Evolutionary conservation across 35 echinoderm and acorn worm species (phyloP).

Genomic region (Holothuria glaberrima): DNA sequence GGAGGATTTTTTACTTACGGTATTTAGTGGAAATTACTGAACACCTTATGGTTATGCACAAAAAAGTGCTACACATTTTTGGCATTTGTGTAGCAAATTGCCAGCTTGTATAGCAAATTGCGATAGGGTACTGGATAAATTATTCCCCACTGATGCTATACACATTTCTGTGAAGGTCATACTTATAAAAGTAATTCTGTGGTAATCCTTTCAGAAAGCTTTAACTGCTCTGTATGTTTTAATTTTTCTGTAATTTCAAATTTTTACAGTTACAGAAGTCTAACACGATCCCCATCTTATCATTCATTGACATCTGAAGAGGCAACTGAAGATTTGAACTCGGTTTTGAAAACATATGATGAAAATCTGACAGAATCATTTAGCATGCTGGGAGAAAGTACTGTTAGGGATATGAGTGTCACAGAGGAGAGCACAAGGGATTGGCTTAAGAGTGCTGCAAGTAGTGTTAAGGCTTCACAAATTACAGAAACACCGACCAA

Average conservation of each 20-base stretch:
- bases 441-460: slow-evolving; percentile 9
- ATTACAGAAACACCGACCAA: background rate
- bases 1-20: no score
- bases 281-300: slow-evolving; percentile 56
- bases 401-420: background rate
- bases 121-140: no score
- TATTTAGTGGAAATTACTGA: no score
- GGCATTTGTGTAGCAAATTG: no score
- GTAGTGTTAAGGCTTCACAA: background rate
- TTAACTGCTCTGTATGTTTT: no score
- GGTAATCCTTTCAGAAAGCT: no score
- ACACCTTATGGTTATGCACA: no score
- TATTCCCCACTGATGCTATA: no score
- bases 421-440: slow-evolving; percentile 27
- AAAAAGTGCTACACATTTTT: no score
- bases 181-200: no score
- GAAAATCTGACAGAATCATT: background rate
- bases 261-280: slow-evolving; percentile 58
- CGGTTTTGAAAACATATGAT: slow-evolving; percentile 10
- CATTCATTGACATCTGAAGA: slow-evolving; percentile 68
- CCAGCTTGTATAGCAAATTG: no score
- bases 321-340: slow-evolving; percentile 62
- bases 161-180: no score
- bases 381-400: slow-evolving; percentile 34
- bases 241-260: background rate